A percentile compares a stretch with the other conserved stretches of the same genome.
Evolutionary conservation across 2,888 invertebrate genomes (phyloP).

Genomic region (Thalpophila matura): DNA sequence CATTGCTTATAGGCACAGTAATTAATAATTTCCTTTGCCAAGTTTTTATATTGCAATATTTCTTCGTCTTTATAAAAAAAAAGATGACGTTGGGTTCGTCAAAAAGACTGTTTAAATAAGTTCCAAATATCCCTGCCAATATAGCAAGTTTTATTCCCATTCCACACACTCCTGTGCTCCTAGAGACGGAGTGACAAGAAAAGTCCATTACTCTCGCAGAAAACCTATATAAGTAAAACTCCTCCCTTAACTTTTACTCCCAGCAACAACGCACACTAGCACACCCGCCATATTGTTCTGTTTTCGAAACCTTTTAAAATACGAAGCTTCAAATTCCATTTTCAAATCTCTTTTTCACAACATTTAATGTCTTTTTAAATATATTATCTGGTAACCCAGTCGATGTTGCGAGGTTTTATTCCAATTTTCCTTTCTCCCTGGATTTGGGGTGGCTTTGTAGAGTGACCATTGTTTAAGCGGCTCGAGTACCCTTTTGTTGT

Average conservation of each 20-base stretch:
- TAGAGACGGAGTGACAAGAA: slow-evolving; percentile 60
- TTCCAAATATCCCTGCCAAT: slow-evolving; percentile 9
- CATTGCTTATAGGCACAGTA: slow-evolving; percentile 14
- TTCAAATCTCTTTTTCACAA: slow-evolving; percentile 53
- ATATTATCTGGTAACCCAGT: slow-evolving; percentile 64
- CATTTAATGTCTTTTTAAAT: slow-evolving; percentile 61
- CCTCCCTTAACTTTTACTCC: slow-evolving; percentile 47
- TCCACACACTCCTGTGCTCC: slow-evolving; percentile 30
- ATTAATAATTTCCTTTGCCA: slow-evolving; percentile 26
- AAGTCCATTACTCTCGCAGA: slow-evolving; percentile 67
- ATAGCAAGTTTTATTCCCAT: slow-evolving; percentile 35
- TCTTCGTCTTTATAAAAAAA: background rate
- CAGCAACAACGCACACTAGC: slow-evolving; percentile 39
- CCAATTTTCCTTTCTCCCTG: slow-evolving; percentile 71
- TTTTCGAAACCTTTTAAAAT: slow-evolving; percentile 52
- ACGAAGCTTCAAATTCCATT: slow-evolving; percentile 48
- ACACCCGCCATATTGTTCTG: slow-evolving; percentile 52
- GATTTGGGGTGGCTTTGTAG: slow-evolving; percentile 74
- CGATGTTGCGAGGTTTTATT: slow-evolving; percentile 69
- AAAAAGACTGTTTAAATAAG: background rate
- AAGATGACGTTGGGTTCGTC: background rate
- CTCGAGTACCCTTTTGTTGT: slow-evolving; percentile 74
- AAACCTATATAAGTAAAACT: slow-evolving; percentile 52
- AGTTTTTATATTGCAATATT: slow-evolving; percentile 18
- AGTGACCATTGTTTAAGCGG: slow-evolving; percentile 73